Evolutionary conservation across 2,888 invertebrate genomes (phyloP).

Genomic region (Suillia variegata): DNA sequence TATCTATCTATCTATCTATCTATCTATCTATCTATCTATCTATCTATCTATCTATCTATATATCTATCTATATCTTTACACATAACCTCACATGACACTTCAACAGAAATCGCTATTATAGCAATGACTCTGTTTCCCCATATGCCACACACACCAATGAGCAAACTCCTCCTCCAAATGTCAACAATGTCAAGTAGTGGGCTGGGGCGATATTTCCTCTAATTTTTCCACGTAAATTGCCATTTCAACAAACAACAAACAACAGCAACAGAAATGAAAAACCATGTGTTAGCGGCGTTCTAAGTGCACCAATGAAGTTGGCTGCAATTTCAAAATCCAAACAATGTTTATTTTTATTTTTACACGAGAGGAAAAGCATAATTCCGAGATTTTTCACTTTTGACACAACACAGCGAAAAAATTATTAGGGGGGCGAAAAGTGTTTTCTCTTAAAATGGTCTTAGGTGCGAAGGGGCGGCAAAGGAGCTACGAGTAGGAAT

Average conservation of each 20-base stretch:
- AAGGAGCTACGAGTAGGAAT: not conserved
- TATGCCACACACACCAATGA: no score
- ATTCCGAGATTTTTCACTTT: conserved; percentile 1
- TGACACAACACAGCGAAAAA: not conserved
- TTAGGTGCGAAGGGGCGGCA: not conserved
- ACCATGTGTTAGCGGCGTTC: no score
- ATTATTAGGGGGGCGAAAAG: not conserved
- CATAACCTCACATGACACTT: no score
- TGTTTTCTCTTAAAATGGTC: conserved; percentile 2
- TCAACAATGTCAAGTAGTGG: conserved; percentile 25
- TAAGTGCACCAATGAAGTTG: not conserved
- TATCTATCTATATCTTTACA: no score
- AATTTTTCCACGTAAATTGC: conserved; percentile 17
- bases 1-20: no score
- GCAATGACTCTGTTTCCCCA: no score
- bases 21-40: no score
- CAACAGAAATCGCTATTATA: no score
- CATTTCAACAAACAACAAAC: not conserved
- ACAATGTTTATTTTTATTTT: conserved; percentile 2
- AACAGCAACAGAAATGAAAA: not conserved
- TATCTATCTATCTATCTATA: no score
- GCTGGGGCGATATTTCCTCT: no score
- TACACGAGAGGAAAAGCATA: not conserved
- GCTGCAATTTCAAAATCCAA: not conserved
- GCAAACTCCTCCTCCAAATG: conserved; percentile 7